Evolutionary conservation across 2,888 invertebrate species (phyloP).

Genomic region (Ganaspis brasiliensis): DNA sequence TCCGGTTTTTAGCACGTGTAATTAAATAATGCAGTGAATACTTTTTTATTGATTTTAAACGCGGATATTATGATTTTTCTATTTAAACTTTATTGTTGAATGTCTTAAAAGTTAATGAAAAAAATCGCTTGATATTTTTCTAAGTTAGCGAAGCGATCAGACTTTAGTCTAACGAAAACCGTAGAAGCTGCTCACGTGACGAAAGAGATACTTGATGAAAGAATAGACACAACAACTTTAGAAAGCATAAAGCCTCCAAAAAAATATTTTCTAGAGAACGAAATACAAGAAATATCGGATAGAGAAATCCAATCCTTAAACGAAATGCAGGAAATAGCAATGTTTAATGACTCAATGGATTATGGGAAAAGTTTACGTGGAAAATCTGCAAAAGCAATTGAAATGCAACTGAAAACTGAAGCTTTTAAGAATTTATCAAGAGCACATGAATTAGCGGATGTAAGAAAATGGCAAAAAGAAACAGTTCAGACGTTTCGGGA

Average conservation of each 20-base stretch:
- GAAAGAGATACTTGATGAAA: slow-evolving; percentile 83
- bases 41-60: no score
- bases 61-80: no score
- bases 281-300: slow-evolving; percentile 67
- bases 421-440: slow-evolving; percentile 82
- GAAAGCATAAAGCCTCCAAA: slow-evolving; percentile 53
- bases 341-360: slow-evolving; percentile 70
- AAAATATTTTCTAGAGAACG: slow-evolving; percentile 46
- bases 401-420: slow-evolving; percentile 76
- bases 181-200: slow-evolving; percentile 85
- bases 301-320: slow-evolving; percentile 68
- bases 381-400: slow-evolving; percentile 89
- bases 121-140: slow-evolving; percentile 50
- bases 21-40: no score
- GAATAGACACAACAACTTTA: slow-evolving; percentile 59
- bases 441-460: slow-evolving; percentile 80
- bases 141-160: slow-evolving; percentile 83
- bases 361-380: slow-evolving; percentile 84
- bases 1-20: no score
- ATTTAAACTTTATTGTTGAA: no score
- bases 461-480: slow-evolving; percentile 76
- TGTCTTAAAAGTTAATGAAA: not conserved
- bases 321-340: slow-evolving; percentile 71
- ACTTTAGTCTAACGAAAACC: slow-evolving; percentile 84
- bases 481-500: slow-evolving; percentile 71